These are phyloP conservation scores for Phymastichus coffea DNA, from an alignment of 1,140 invertebrate species.

Conservation along the genomic window DNA sequence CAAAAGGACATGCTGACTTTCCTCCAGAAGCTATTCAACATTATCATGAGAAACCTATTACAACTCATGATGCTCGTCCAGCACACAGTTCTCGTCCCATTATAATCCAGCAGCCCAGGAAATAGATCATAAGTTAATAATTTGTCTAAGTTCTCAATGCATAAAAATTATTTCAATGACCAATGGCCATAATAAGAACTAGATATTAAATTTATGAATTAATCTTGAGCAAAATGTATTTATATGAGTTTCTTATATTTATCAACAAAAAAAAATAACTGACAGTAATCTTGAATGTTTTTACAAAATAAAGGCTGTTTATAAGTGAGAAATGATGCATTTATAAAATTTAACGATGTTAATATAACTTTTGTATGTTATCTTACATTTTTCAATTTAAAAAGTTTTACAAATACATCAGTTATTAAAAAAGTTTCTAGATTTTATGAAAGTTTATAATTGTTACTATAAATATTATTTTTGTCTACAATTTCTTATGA, in stretches of 20 bases:
- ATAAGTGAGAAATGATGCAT: too few relatives aligned
- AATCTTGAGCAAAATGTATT: constrained; percentile 9
- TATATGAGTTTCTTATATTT: neutral
- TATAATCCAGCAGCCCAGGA: constrained; percentile 74
- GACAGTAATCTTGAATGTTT: too few relatives aligned
- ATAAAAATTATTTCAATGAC: too few relatives aligned
- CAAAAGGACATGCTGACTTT: constrained; percentile 82
- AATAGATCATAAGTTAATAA: too few relatives aligned
- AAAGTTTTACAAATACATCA: too few relatives aligned
- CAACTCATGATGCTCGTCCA: constrained; percentile 63
- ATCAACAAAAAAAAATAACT: too few relatives aligned
- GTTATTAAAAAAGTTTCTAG: constrained; percentile 9
- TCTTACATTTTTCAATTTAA: too few relatives aligned
- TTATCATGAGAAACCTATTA: constrained; percentile 73
- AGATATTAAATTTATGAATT: neutral
- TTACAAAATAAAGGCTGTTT: too few relatives aligned
- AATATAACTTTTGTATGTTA: too few relatives aligned
- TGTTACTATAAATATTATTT: constrained; percentile 31
- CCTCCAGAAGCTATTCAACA: constrained; percentile 83
- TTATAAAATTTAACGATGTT: too few relatives aligned
- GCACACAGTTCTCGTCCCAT: constrained; percentile 62
- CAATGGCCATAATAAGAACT: neutral
- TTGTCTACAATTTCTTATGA: constrained; percentile 8
- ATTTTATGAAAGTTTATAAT: constrained; percentile 34
- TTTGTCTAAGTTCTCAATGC: too few relatives aligned